phyloP scores from a whole-genome alignment of 2,797 vertebrate species.

The Sylvia borin region DNA sequence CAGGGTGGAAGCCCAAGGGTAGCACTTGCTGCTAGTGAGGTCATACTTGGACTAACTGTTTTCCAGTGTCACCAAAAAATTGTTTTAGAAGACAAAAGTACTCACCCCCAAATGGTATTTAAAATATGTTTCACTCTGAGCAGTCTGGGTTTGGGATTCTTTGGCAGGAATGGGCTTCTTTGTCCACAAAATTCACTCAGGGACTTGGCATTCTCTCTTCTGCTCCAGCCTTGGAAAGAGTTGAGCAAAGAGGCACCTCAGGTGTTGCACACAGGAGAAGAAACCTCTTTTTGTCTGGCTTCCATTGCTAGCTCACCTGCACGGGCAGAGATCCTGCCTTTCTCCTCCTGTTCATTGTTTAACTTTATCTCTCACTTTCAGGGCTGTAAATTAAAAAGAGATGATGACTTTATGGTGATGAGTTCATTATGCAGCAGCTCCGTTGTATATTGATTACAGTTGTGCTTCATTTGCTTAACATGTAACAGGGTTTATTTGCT shows the following conservation, averaged over 20 bases:
- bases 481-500: constrained; percentile 32
- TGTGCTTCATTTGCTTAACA: constrained; percentile 50
- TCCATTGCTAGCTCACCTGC: neutral
- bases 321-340: neutral
- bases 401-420: constrained; percentile 49
- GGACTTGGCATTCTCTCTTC: neutral
- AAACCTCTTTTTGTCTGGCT: neutral
- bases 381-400: constrained; percentile 55
- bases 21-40: fast-evolving
- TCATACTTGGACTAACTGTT: neutral
- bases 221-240: neutral
- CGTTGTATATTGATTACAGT: constrained; percentile 53
- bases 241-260: neutral
- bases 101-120: neutral
- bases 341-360: constrained; percentile 34
- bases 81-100: neutral
- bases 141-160: neutral
- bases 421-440: constrained; percentile 46
- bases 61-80: neutral
- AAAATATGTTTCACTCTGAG: neutral
- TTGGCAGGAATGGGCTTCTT: neutral
- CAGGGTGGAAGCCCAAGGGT: neutral
- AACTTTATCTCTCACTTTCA: constrained; percentile 61
- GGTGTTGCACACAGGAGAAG: neutral
- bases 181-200: neutral